Conservation (phyloP, 2,113 vertebrate genomes). For the Panthera leo region DNA sequence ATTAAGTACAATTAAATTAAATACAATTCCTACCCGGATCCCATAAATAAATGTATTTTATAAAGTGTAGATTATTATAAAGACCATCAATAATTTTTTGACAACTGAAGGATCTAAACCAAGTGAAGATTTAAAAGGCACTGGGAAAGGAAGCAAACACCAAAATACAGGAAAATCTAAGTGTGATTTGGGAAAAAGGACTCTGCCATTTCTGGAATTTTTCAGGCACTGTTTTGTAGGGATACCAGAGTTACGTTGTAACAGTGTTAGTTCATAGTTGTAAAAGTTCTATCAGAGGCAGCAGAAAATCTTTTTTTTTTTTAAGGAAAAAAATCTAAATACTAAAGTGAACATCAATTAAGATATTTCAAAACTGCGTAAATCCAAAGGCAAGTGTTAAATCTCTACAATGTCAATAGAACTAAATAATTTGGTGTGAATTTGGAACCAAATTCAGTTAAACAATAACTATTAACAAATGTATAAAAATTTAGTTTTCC, state of each 20-base stretch:
- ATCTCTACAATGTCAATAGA: background rate
- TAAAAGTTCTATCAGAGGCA: background rate
- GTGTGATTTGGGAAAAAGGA: background rate
- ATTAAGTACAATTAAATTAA: slow-evolving; percentile 53
- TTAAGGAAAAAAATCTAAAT: background rate
- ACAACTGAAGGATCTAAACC: slow-evolving; percentile 48
- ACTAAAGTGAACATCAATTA: background rate
- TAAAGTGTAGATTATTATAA: slow-evolving; percentile 25
- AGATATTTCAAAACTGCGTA: background rate
- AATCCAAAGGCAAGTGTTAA: slow-evolving; percentile 3
- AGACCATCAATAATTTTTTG: slow-evolving; percentile 44
- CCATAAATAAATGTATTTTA: slow-evolving; percentile 77
- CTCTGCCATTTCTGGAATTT: background rate
- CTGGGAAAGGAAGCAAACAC: slow-evolving; percentile 37
- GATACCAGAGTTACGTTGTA: background rate
- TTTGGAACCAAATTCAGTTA: slow-evolving; percentile 44
- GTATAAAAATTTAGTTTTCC: slow-evolving; percentile 30
- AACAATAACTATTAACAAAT: slow-evolving; percentile 24
- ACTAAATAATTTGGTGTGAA: background rate
- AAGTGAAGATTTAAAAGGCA: slow-evolving; percentile 33
- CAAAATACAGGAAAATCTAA: slow-evolving; percentile 42
- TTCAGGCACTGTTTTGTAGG: background rate
- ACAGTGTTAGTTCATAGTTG: background rate
- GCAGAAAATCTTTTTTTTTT: background rate
- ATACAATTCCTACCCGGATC: slow-evolving; percentile 73